These are phyloP conservation scores for Anarhynchus alexandrinus DNA, from an alignment of 2,113 vertebrate genomes.

Conservation along the genomic window DNA sequence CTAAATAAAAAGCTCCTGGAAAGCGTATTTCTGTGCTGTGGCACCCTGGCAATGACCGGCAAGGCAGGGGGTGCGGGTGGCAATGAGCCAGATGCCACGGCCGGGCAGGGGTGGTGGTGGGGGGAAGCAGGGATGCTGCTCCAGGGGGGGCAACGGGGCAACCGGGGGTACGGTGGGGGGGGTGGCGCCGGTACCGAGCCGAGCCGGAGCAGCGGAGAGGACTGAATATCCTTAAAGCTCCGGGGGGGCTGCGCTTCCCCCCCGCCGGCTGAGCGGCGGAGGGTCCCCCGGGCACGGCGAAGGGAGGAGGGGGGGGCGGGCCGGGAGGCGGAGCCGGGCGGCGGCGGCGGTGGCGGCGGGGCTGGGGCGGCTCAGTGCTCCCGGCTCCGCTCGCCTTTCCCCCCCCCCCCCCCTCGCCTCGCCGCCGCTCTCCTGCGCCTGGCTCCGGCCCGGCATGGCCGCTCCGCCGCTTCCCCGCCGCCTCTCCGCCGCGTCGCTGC, in stretches of 20 bases:
- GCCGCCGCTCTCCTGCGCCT: slow-evolving; percentile 1
- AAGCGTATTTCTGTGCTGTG: background rate
- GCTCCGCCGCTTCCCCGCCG: background rate
- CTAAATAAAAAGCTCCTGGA: background rate
- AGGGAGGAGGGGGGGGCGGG: background rate
- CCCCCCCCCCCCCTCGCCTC: slow-evolving; percentile 3
- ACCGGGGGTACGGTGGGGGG: background rate
- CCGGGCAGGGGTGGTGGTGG: background rate
- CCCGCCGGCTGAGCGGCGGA: background rate
- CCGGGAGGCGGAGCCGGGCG: background rate
- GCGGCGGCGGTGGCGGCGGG: background rate
- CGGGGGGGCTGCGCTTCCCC: no score
- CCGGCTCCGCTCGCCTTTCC: background rate
- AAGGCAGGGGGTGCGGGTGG: background rate
- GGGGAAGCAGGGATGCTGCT: background rate
- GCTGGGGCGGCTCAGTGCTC: background rate
- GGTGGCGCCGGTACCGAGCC: no score
- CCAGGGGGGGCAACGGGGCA: background rate
- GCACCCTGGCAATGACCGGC: background rate
- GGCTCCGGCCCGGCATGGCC: slow-evolving; percentile 38
- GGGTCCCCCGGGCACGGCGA: background rate
- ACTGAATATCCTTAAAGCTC: no score
- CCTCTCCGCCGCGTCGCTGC: background rate
- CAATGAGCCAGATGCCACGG: background rate
- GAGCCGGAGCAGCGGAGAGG: no score